Percentiles rank a stretch among this genome's conserved stretches.
These are phyloP conservation scores for Micromys minutus DNA, from an alignment of 2,113 vertebrate genomes.

Conservation along the genomic window DNA sequence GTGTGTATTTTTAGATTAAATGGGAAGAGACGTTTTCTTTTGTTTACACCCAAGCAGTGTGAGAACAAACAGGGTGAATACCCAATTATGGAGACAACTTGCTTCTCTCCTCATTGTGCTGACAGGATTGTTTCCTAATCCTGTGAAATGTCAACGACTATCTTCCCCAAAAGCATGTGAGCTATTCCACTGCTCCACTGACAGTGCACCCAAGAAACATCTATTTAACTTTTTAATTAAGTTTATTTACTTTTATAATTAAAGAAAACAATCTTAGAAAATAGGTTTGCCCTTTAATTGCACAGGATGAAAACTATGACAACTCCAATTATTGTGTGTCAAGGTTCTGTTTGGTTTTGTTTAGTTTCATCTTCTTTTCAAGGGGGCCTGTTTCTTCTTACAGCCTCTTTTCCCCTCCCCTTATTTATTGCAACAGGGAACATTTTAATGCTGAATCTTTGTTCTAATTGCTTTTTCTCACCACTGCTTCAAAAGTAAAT, in stretches of 20 bases:
- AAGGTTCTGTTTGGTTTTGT: conserved; percentile 44
- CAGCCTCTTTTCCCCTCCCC: background rate
- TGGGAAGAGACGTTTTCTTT: conserved; percentile 18
- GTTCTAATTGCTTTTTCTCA: conserved; percentile 52
- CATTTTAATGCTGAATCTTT: conserved; percentile 21
- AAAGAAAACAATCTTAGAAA: conserved; percentile 51
- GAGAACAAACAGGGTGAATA: conserved; percentile 11
- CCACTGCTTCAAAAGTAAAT: background rate
- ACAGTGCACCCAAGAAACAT: background rate
- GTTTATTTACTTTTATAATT: conserved; percentile 71
- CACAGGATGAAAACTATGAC: conserved; percentile 28
- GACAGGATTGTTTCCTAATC: conserved; percentile 22
- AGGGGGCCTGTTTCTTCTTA: conserved; percentile 25
- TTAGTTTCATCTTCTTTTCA: conserved; percentile 52
- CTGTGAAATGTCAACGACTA: conserved; percentile 52
- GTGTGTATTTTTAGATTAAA: conserved; percentile 43
- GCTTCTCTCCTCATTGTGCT: conserved; percentile 28
- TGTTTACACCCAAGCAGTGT: conserved; percentile 27
- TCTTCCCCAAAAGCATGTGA: conserved; percentile 40
- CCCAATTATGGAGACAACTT: conserved; percentile 51
- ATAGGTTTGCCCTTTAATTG: conserved; percentile 48
- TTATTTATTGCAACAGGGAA: background rate
- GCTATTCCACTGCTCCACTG: background rate
- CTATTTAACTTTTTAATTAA: conserved; percentile 65
- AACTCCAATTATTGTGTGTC: conserved; percentile 56